Percentiles rank a stretch among this genome's conserved stretches.
Evolutionary conservation across 2,113 vertebrate genomes (phyloP).

Genomic region (Hydrolagus affinis): DNA sequence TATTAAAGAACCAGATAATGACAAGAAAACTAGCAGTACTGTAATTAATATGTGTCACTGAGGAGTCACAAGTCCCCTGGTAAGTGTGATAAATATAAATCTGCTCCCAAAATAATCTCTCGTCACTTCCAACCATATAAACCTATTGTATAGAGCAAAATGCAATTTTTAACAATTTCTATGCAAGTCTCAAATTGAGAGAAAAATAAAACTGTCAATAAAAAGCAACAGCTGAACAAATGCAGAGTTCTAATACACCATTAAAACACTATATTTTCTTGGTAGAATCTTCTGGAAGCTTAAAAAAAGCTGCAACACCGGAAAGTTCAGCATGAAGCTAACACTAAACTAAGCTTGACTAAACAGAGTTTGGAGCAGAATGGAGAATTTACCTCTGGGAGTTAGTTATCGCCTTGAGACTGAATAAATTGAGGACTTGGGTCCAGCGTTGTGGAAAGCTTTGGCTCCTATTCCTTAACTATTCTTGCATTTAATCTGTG

Average conservation of each 20-base stretch:
- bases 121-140: too few relatives aligned
- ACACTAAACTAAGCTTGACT: neutral
- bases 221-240: too few relatives aligned
- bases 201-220: too few relatives aligned
- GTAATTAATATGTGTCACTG: too few relatives aligned
- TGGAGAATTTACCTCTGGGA: neutral
- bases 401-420: neutral
- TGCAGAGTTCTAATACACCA: neutral
- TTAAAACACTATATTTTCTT: neutral
- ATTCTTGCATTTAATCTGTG: neutral
- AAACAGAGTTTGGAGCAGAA: neutral
- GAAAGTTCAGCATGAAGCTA: neutral
- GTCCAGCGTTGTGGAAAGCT: neutral
- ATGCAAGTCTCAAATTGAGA: too few relatives aligned
- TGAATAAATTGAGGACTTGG: neutral
- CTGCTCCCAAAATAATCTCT: too few relatives aligned
- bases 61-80: too few relatives aligned
- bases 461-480: neutral
- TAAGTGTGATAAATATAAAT: too few relatives aligned
- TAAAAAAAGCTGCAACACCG: neutral
- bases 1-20: too few relatives aligned
- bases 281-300: neutral
- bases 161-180: too few relatives aligned
- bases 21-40: too few relatives aligned
- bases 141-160: too few relatives aligned